These are phyloP conservation scores for Stegastes partitus DNA, from an alignment of 2,113 vertebrate genomes.

Conservation along the genomic window DNA sequence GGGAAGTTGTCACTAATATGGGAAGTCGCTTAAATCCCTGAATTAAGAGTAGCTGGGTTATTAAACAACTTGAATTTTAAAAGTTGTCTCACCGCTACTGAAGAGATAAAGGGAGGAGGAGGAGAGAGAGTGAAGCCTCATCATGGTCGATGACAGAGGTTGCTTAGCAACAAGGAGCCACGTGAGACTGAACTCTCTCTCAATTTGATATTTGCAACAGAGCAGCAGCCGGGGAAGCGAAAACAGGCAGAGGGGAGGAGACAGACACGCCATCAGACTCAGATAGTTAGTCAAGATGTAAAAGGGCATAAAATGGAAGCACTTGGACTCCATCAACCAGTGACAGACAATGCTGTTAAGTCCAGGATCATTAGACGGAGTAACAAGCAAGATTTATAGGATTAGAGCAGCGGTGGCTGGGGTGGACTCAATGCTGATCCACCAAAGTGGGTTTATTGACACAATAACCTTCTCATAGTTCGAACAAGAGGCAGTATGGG, in stretches of 20 bases:
- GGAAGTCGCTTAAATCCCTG: slow-evolving; percentile 31
- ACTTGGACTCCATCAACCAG: slow-evolving; percentile 28
- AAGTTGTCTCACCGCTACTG: slow-evolving; percentile 30
- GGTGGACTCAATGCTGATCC: slow-evolving; percentile 8
- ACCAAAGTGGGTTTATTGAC: slow-evolving; percentile 39
- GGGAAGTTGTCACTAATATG: background rate
- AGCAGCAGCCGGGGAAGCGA: slow-evolving; percentile 44
- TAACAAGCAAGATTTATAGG: slow-evolving; percentile 24
- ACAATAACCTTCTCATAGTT: slow-evolving; percentile 13
- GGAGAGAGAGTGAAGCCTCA: slow-evolving; percentile 41
- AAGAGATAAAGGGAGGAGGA: slow-evolving; percentile 44
- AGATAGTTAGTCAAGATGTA: slow-evolving; percentile 31
- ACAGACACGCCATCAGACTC: slow-evolving; percentile 20
- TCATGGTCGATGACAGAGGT: slow-evolving; percentile 79
- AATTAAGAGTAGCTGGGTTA: slow-evolving; percentile 38
- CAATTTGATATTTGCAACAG: slow-evolving; percentile 79
- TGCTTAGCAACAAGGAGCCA: slow-evolving; percentile 83
- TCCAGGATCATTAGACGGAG: slow-evolving; percentile 16
- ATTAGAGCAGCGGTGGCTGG: slow-evolving; percentile 11
- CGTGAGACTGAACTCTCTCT: slow-evolving; percentile 74
- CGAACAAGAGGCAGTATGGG: background rate
- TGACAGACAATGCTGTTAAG: slow-evolving; percentile 1
- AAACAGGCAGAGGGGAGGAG: slow-evolving; percentile 28
- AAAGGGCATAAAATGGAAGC: slow-evolving; percentile 44
- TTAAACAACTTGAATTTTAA: slow-evolving; percentile 53